These are phyloP conservation scores for Adelognathus sp. DNA, from an alignment of 2,888 invertebrate genomes.

Conservation along the genomic window DNA sequence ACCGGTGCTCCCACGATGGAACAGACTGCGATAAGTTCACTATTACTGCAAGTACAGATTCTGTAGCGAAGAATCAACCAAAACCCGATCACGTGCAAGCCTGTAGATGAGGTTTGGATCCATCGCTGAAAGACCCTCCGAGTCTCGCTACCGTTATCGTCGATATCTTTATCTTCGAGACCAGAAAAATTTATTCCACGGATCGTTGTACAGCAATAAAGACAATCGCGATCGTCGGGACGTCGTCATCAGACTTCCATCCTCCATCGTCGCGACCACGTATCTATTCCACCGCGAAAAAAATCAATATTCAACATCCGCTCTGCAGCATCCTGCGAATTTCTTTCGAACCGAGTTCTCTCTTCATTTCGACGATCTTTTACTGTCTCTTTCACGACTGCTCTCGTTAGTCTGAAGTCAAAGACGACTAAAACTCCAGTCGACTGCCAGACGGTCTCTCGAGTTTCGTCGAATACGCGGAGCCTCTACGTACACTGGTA, in stretches of 20 bases:
- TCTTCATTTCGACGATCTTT: neutral
- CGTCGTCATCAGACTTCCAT: neutral
- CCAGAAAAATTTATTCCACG: neutral
- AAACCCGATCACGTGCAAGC: neutral
- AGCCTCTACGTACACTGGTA: neutral
- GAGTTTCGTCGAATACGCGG: neutral
- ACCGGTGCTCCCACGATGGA: too few species aligned
- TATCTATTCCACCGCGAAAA: slow-evolving; percentile 27
- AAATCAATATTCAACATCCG: slow-evolving; percentile 45
- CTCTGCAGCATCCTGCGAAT: slow-evolving; percentile 16
- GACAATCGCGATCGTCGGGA: neutral
- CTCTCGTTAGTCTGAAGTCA: neutral
- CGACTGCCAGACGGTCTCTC: neutral
- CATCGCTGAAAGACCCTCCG: neutral
- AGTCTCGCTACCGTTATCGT: neutral
- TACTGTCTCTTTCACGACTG: neutral
- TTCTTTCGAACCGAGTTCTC: neutral
- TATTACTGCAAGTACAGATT: neutral
- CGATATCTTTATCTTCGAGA: neutral
- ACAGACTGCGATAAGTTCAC: neutral
- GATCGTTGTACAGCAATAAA: neutral
- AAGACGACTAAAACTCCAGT: neutral
- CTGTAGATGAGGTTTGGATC: neutral
- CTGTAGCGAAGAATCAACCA: neutral
- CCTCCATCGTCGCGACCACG: slow-evolving; percentile 13